phyloP scores from a whole-genome alignment of 2,797 vertebrate genomes.

The Salarias fasciatus region DNA sequence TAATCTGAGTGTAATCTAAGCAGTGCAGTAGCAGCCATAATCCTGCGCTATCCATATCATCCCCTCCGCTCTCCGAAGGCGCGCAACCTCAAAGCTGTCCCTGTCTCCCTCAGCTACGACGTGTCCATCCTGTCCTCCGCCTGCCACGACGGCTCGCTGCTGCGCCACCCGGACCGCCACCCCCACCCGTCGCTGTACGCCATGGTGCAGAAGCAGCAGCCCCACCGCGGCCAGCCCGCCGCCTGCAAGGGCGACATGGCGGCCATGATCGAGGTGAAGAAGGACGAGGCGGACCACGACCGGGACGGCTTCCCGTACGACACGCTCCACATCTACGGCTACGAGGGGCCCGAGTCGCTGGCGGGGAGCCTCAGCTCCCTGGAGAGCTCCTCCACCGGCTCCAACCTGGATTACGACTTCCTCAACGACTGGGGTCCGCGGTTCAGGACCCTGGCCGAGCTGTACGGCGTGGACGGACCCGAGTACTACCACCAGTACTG shows the following conservation, averaged over 20 bases:
- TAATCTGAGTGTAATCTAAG: neutral
- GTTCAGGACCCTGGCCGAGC: conserved; percentile 94
- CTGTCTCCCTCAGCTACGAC: conserved; percentile 86
- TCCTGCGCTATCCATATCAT: neutral
- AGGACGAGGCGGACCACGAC: conserved; percentile 94
- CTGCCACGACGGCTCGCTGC: conserved; percentile 79
- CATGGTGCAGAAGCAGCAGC: conserved; percentile 84
- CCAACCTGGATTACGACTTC: conserved; percentile 93
- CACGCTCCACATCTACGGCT: conserved; percentile 95
- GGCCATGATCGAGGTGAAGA: conserved; percentile 94
- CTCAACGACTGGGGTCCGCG: conserved; percentile 95
- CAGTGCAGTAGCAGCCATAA: no score
- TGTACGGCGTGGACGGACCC: conserved; percentile 87
- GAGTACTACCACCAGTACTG: conserved; percentile 85
- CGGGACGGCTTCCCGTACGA: conserved; percentile 91
- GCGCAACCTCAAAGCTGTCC: no score
- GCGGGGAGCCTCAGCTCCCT: conserved; percentile 94
- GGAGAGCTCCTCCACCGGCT: conserved; percentile 87
- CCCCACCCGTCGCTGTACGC: conserved; percentile 81
- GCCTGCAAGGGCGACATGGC: conserved; percentile 91
- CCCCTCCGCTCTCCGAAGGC: no score
- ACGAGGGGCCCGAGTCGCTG: conserved; percentile 92
- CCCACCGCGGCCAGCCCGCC: conserved; percentile 45
- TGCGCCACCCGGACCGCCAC: conserved; percentile 61
- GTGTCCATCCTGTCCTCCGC: conserved; percentile 93